Base-by-base conservation (phyloP, 2,797 vertebrate genomes). In the Sebastes taczanowskii region DNA sequence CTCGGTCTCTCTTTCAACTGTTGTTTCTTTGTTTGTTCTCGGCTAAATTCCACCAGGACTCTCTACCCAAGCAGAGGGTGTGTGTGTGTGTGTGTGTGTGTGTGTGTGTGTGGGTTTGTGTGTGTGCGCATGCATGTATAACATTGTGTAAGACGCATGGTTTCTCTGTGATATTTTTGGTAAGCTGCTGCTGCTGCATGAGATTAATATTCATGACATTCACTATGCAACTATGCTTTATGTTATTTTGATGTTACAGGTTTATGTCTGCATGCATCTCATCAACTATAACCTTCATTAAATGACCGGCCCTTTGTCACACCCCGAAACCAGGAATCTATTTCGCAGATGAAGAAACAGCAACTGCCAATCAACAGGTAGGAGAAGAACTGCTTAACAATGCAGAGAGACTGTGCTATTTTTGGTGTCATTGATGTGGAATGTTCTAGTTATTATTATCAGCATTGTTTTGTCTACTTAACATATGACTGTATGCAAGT, bases 171-270 rank as follows among this genome's bases (percentile, higher is more conserved):
- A 80, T 88, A 86, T 86, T 78, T 87, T 68, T 84, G 82, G 81
- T 23, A 35, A 66, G 34, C 60, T 61, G 42, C 34, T 13, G 52
- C 61, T 25, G 56, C 53, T 16, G 69, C 64, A 46, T 34, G 32
- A 65, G 32, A 84, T 89, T 74, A 75, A 86, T 91, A 87, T 83
- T 81, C 75, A 86, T 81, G 74, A 81, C 66, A 30, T 71, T 61
- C 74, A 56, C 22, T 52, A 60, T 65, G 42, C 20, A 60, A 53
- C 9, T 7, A 11, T 6, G 46, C 66, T 68, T 25, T 25, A 6
- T 65, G 52, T 75, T 75, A 58, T 66, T 83, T 63, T 27, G 25
- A 67, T 34, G 14, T 34, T 13, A 18, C 13, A 38, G 14, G 58
- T 23, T 32, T 74, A 11, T 27, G 20, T 25, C 5, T 56, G 32